Evolutionary conservation across 2,797 vertebrate genomes (phyloP).

Genomic region (Enteromius mattozi): DNA sequence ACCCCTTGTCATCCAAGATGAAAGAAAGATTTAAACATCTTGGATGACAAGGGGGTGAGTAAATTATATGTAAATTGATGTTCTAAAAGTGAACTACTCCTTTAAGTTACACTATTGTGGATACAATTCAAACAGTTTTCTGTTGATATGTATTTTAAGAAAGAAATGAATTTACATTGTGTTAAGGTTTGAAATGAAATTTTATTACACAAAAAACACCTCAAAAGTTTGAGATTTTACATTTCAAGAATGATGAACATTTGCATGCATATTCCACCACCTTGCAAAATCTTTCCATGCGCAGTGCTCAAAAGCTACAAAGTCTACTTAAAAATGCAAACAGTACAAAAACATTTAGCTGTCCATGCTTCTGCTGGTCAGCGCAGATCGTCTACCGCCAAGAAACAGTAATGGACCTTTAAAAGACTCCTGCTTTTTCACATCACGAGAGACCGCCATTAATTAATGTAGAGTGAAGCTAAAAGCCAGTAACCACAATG

Average conservation of each 20-base stretch:
- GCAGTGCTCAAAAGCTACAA: background rate
- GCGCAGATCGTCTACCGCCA: slow-evolving; percentile 11
- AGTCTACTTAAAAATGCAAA: background rate
- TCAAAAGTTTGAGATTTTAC: background rate
- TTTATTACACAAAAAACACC: background rate
- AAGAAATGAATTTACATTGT: background rate
- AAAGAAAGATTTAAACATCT: no score
- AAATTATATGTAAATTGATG: no score
- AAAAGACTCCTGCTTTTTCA: slow-evolving; percentile 51
- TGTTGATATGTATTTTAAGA: background rate
- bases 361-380: slow-evolving; percentile 33
- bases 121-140: background rate
- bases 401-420: slow-evolving; percentile 56
- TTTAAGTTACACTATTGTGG: no score
- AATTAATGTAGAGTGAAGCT: slow-evolving; percentile 62
- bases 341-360: slow-evolving; percentile 19
- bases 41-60: no score
- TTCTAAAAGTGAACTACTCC: no score
- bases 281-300: background rate
- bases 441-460: slow-evolving; percentile 59
- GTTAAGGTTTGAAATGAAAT: background rate
- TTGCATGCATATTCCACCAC: background rate
- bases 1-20: no score
- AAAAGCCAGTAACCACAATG: slow-evolving; percentile 60
- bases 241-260: background rate